Conservation (phyloP, 1,140 invertebrate species). For the Reticulitermes speratus region DNA sequence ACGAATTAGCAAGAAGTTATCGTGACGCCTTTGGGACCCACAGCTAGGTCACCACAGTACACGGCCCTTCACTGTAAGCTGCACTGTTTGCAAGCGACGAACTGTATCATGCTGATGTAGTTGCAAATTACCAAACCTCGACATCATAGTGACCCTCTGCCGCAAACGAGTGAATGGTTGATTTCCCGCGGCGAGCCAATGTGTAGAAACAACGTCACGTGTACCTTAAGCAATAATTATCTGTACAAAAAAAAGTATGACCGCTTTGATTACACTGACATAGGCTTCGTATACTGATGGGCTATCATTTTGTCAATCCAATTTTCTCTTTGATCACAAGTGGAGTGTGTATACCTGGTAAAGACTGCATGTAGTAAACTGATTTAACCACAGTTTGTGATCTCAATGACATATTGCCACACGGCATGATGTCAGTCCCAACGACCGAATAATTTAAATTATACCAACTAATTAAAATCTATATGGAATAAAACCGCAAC, state of each 20-base stretch:
- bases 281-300: not conserved
- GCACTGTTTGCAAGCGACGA: not conserved
- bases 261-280: not conserved
- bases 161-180: not conserved
- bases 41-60: not conserved
- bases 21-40: not conserved
- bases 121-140: not conserved
- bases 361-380: not conserved
- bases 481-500: conserved; percentile 7
- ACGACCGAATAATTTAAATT: conserved; percentile 7
- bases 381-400: conserved; percentile 7
- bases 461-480: conserved; percentile 10
- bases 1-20: not conserved
- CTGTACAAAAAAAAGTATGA: not conserved
- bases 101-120: not conserved
- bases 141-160: not conserved
- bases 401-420: not conserved
- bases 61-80: not conserved
- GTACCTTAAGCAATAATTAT: conserved; percentile 1
- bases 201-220: not conserved
- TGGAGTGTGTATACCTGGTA: not conserved
- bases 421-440: not conserved
- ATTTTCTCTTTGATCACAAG: not conserved
- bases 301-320: not conserved
- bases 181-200: not conserved